These are phyloP conservation scores for Muscicapa striata DNA, from an alignment of 2,797 vertebrate genomes.

Conservation along the genomic window DNA sequence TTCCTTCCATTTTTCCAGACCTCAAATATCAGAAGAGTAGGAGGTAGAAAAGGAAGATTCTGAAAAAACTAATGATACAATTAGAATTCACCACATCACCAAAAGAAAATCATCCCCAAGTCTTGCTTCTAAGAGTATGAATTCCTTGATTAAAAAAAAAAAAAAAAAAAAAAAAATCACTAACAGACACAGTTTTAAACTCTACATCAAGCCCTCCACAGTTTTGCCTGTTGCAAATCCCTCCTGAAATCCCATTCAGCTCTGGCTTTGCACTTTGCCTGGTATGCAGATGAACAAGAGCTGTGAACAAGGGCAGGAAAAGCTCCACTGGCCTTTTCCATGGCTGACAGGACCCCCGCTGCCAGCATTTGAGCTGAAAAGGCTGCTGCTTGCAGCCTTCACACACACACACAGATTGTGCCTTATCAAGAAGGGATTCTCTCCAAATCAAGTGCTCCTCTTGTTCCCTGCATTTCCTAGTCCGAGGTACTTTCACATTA, in stretches of 20 bases:
- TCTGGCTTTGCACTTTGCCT: not conserved
- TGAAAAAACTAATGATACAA: not conserved
- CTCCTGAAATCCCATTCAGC: not conserved
- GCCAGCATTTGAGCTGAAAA: not conserved
- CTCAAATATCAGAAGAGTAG: fast-evolving
- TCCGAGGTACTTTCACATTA: not conserved
- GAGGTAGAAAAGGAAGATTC: not conserved
- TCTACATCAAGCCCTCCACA: not conserved
- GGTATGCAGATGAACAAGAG: not conserved
- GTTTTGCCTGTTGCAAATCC: not conserved
- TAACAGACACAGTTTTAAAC: not conserved
- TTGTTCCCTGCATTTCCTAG: not conserved
- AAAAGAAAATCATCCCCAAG: not conserved
- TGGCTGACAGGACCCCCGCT: not conserved
- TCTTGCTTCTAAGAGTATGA: not conserved
- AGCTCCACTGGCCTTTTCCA: not conserved
- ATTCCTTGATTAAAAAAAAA: not conserved
- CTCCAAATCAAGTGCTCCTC: not conserved
- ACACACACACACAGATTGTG: fast-evolving
- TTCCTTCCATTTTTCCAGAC: not conserved
- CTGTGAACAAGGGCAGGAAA: not conserved
- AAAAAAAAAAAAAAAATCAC: not conserved
- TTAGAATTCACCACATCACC: not conserved
- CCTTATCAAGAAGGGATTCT: not conserved
- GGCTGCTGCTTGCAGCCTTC: not conserved